Percentiles rank a stretch among this genome's conserved stretches.
Evolutionary conservation across 2,888 invertebrate genomes (phyloP).

Genomic region (Seira ritae): DNA sequence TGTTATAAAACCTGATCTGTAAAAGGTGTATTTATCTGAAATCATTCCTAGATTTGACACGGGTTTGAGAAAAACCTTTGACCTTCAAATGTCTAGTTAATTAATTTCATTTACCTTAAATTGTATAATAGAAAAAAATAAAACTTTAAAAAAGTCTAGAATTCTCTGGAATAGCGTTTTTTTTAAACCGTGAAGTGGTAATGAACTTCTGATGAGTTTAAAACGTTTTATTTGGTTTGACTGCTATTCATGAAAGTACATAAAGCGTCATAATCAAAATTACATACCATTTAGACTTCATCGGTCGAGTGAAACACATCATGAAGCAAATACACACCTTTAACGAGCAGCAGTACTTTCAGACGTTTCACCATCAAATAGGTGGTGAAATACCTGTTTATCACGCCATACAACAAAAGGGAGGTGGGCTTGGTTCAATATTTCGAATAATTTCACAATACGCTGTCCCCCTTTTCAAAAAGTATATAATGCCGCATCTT

Average conservation of each 20-base stretch:
- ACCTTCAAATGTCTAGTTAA: too few species aligned
- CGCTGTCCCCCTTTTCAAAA: slow-evolving; percentile 25
- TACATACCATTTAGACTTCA: too few species aligned
- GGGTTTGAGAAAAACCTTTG: slow-evolving; percentile 10
- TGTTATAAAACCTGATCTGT: background rate
- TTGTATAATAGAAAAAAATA: too few species aligned
- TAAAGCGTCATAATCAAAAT: too few species aligned
- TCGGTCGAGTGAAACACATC: background rate
- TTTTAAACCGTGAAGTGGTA: too few species aligned
- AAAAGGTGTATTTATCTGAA: background rate
- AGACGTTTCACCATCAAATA: slow-evolving; percentile 13
- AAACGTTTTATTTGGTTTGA: too few species aligned
- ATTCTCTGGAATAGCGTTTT: too few species aligned
- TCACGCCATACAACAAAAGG: slow-evolving; percentile 20
- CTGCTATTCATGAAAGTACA: too few species aligned
- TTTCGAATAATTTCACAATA: slow-evolving; percentile 25
- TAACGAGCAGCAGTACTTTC: slow-evolving; percentile 23
- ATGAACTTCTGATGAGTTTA: too few species aligned
- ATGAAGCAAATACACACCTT: slow-evolving; percentile 29
- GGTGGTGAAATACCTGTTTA: slow-evolving; percentile 27
- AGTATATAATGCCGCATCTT: slow-evolving; percentile 34
- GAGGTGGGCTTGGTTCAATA: slow-evolving; percentile 26
- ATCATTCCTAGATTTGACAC: background rate
- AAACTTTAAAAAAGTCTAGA: too few species aligned
- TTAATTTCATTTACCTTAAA: too few species aligned